Base-by-base conservation (phyloP, 2,113 vertebrate genomes). In the Aphyosemion australe region DNA sequence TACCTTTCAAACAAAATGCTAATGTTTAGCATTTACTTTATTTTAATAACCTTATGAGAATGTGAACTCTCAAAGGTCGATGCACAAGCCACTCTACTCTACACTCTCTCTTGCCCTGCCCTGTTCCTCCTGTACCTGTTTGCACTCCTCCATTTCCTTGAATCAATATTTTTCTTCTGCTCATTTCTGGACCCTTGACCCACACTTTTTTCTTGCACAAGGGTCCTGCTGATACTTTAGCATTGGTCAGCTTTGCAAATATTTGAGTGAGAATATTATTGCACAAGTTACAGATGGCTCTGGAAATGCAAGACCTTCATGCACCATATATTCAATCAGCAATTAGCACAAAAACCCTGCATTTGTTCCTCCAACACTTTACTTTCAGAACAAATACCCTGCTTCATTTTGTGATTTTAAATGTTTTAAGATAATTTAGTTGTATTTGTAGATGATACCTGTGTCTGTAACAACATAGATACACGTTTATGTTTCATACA, bases 101-200 rank as follows among this genome's bases (percentile, higher is more conserved):
- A 18, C 19, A 77, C 12, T 42, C 46, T 63, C 13, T 43, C 39
- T 55, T 34, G 12, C 12, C 18, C 59, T 69, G 31, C 54, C 47
- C 56, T 42, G 8, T 2, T 3, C 15, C n/a, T 49, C 18, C 43
- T 62, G 16, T 31, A 73, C 20, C 37, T 47, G 41, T 26, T 65
- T 16, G 43, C 19, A 51, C 19, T 74, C 10, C 50, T 45, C 45
- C 0, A 14, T 69, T 78, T 69, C 34, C 49, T 58, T 37, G 20
- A 66, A 55, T 76, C 11, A 19, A 70, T 78, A 70, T 57, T 69
- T 69, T 54, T 41, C 37, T 41, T 63, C 26, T 34, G 15, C 49
- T 61, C 4, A 18, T 54, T 49, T 19, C 39, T 58, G n/a, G 37
- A 45, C 16, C 2, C 10, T 60, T 54, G 43, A 72, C 39, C 65